These are phyloP conservation scores for Aphelinus certus DNA, from an alignment of 1,140 invertebrate species.

Conservation along the genomic window DNA sequence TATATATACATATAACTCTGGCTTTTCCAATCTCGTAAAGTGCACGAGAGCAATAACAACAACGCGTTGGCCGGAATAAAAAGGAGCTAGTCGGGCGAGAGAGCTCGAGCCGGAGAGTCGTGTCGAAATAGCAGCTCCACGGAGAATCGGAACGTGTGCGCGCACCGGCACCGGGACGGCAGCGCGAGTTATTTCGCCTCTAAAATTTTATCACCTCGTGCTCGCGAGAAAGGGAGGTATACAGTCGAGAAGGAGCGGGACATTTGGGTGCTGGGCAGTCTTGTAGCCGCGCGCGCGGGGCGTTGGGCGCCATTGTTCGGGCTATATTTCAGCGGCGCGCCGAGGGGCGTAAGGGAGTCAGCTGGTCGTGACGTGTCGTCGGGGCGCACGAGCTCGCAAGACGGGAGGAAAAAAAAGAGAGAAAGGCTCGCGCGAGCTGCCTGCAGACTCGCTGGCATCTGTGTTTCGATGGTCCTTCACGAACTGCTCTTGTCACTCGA, in stretches of 20 bases:
- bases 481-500: too few species aligned
- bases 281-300: not conserved
- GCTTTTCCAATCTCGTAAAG: constrained; percentile 3
- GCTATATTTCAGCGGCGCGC: constrained; percentile 61
- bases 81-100: constrained; percentile 7
- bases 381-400: constrained; percentile 43
- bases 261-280: constrained; percentile 31
- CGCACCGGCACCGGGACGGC: not conserved
- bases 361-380: constrained; percentile 65
- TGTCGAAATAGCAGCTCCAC: constrained; percentile 41
- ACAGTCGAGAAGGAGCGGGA: too few species aligned
- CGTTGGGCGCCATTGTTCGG: constrained; percentile 59
- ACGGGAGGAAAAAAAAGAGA: not conserved
- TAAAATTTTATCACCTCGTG: constrained; percentile 37
- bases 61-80: not conserved
- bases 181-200: constrained; percentile 35
- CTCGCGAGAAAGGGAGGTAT: not conserved
- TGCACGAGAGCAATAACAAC: constrained; percentile 22
- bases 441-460: too few species aligned
- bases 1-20: not conserved
- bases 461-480: too few species aligned
- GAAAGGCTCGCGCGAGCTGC: too few species aligned
- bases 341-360: constrained; percentile 58
- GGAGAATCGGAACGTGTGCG: not conserved
- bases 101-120: constrained; percentile 36